A percentile compares a stretch with the other conserved stretches of the same genome.
Conservation (phyloP, 2,113 vertebrate species). For the Tragelaphus imberbis region DNA sequence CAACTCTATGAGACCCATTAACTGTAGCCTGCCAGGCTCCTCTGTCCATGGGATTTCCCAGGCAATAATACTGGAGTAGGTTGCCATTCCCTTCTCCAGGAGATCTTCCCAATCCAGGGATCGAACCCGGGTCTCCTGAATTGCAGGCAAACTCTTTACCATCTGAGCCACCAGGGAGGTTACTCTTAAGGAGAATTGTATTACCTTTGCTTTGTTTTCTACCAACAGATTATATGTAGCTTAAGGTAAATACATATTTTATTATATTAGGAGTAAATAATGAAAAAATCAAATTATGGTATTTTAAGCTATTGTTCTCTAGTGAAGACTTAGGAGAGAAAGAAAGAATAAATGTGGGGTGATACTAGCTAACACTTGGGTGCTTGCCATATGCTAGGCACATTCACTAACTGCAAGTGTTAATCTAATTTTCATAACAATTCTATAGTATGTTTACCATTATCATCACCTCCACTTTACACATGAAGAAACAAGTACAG, state of each 20-base stretch:
- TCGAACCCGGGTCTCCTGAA: not conserved
- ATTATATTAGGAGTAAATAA: not conserved
- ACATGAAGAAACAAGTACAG: not conserved
- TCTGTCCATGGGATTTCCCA: not conserved
- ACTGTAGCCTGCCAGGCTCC: not conserved
- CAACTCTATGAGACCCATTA: not conserved
- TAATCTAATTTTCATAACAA: not conserved
- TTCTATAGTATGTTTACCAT: not conserved
- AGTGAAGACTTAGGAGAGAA: not conserved
- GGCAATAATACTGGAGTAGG: not conserved
- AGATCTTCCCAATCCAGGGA: not conserved
- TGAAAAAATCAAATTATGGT: not conserved
- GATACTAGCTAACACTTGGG: not conserved
- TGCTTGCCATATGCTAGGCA: not conserved
- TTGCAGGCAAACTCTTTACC: not conserved
- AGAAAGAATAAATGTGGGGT: not conserved
- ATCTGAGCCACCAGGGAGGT: not conserved
- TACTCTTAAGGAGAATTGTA: not conserved
- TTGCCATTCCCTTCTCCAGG: not conserved
- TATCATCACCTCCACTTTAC: not conserved
- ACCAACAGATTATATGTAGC: not conserved
- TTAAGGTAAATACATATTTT: not conserved
- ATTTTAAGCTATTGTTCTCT: not conserved
- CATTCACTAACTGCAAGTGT: not conserved
- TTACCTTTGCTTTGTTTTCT: not conserved